Base-by-base conservation (phyloP, 2,888 invertebrate species). In the Cataglyphis albicans region DNA sequence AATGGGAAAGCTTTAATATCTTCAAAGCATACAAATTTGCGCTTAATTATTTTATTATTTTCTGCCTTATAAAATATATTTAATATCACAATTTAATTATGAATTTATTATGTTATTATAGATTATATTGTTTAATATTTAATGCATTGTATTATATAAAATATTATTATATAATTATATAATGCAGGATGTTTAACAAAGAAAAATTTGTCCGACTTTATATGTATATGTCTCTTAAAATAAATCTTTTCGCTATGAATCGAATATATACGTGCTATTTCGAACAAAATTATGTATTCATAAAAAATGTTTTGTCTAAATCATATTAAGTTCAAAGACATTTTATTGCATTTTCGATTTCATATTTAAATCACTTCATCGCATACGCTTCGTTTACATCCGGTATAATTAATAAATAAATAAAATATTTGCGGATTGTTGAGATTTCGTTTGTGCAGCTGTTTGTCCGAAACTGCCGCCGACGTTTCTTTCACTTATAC, bases 51-150 rank as follows among this genome's bases (percentile, higher is more conserved):
- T 57, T 25, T 55, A 3, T 10, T 64, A n/a, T 21, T n/a, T 52
- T 52, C 52, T 52, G n/a, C 52, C n/a, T 52, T n/a, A n/a, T n/a
- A 52, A 52, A 52, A n/a, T 52, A 18, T 64, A 64, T 64, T 75
- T 35, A 63, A 75, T 15, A 64, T 63, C 32, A 18, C 15, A 35
- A 48, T 35, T 52, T 12, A 18, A 41, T 44, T 29, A 29, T 29
- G 25, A 1, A 29, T 29, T 29, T 29, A 29, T 29, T 29, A 29
- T 29, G 25, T 29, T 29, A 29, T 29, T 29, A 29, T 29, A 29
- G 1, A 29, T 1, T 29, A 1, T 29, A 29, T 29, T 29, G 25
- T 29, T 29, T 29, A 29, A 29, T 29, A 29, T n/a, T 29, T 29
- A 29, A 29, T 29, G 25, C 25, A 29, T 29, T 29, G 25, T 29